These are phyloP conservation scores for Diaphora mendica DNA, from an alignment of 2,888 invertebrate species.

Conservation along the genomic window DNA sequence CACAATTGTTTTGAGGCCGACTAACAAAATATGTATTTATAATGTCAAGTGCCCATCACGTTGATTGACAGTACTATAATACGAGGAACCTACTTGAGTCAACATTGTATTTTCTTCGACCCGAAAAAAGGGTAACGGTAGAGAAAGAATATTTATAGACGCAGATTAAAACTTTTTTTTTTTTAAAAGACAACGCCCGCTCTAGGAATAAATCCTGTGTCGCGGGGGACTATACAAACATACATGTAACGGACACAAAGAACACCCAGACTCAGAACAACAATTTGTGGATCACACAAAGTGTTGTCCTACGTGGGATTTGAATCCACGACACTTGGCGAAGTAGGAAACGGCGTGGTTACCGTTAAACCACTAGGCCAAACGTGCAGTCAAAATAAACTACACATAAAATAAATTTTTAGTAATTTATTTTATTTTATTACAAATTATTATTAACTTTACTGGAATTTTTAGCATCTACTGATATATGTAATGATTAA, in stretches of 20 bases:
- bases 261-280: too few species aligned
- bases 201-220: too few species aligned
- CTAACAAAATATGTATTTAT: conserved; percentile 44
- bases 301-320: too few species aligned
- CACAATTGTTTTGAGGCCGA: conserved; percentile 31
- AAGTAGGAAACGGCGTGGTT: too few species aligned
- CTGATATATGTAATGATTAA: not conserved
- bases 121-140: not conserved
- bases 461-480: not conserved
- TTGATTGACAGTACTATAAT: conserved; percentile 47
- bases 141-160: not conserved
- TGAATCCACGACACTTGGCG: too few species aligned
- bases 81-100: conserved; percentile 38
- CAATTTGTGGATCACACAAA: too few species aligned
- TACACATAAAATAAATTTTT: not conserved
- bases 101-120: conserved; percentile 35
- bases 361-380: too few species aligned
- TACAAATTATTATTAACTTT: not conserved
- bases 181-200: too few species aligned
- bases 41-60: conserved; percentile 44
- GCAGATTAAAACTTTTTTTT: too few species aligned
- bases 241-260: too few species aligned
- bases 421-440: not conserved
- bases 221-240: too few species aligned
- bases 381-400: too few species aligned